These are phyloP conservation scores for Vulpes ferrilata DNA, from an alignment of 2,113 vertebrate genomes.

Conservation along the genomic window DNA sequence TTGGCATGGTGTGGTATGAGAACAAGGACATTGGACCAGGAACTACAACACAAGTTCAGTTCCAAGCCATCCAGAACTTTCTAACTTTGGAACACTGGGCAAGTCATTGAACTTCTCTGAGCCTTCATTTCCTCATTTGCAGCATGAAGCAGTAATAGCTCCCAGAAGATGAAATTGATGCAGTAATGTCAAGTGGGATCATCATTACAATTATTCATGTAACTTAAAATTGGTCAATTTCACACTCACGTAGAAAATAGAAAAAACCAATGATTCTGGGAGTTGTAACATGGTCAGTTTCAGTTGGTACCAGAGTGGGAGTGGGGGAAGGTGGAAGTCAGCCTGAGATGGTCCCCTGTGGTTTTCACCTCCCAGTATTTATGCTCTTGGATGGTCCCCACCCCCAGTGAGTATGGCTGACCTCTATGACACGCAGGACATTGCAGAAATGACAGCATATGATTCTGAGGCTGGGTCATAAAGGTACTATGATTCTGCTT, in stretches of 20 bases:
- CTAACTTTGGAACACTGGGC: background rate
- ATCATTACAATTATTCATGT: background rate
- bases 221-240: background rate
- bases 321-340: background rate
- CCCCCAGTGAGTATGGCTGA: background rate
- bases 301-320: background rate
- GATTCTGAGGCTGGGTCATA: background rate
- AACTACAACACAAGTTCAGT: background rate
- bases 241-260: background rate
- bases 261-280: background rate
- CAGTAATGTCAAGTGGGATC: background rate
- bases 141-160: background rate
- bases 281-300: background rate
- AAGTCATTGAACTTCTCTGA: background rate
- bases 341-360: background rate
- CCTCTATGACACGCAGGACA: background rate
- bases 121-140: background rate
- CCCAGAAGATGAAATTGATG: background rate
- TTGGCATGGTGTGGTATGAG: background rate
- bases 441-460: background rate
- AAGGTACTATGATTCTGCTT: background rate
- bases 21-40: background rate
- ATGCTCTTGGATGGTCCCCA: background rate
- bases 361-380: background rate
- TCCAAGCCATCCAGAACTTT: constrained; percentile 23